Base-by-base conservation (phyloP, 1,140 invertebrate genomes). In the Scaptodrosophila lebanonensis region DNA sequence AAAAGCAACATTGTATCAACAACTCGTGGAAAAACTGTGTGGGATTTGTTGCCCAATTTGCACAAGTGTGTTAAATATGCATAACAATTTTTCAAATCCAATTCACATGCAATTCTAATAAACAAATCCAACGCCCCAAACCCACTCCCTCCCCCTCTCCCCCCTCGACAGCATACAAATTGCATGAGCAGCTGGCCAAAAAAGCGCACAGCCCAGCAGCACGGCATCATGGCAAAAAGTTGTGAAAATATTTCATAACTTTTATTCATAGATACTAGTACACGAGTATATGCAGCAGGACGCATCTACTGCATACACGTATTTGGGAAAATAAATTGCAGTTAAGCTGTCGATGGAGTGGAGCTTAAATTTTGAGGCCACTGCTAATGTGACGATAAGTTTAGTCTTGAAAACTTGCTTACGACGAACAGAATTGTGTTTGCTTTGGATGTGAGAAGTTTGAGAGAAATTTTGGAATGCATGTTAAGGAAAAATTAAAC, bases 81-180 rank as follows among this genome's bases (percentile, higher is more conserved):
- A 56, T 82, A 66, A n/a, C n/a, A n/a, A n/a, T n/a, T n/a, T 69
- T 69, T 66, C 64, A 79, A 79, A 79, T 79, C 73, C 73, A 79
- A 79, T 77, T 67, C 52, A 51, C n/a, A 79, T 77, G 73, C 50
- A 60, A 79, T 77, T 77, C 75, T 68, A 73, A 77, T 77, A 68
- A 77, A 59, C 73, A 79, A 77, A 79, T 79, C 73, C 75, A 40
- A 25, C 3, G 22, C 8, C 22, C 22, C 8, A 25, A 25, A 25
- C 3, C 22, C 22, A 25, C 8, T 4, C 22, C 3, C 3, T 25
- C 22, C 22, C 22, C 22, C 3, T 4, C 8, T 8, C 8, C 3
- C 22, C 3, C 22, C 3, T 8, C 3, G 33, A 56, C 40, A 39
- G 20, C 29, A 73, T 82, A 56, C 75, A 79, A 79, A 64, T 77